Evolutionary conservation across 2,888 invertebrate species (phyloP), one percentile per base, ranked within the genome.

Genomic region (Antheraea assamensis): DNA sequence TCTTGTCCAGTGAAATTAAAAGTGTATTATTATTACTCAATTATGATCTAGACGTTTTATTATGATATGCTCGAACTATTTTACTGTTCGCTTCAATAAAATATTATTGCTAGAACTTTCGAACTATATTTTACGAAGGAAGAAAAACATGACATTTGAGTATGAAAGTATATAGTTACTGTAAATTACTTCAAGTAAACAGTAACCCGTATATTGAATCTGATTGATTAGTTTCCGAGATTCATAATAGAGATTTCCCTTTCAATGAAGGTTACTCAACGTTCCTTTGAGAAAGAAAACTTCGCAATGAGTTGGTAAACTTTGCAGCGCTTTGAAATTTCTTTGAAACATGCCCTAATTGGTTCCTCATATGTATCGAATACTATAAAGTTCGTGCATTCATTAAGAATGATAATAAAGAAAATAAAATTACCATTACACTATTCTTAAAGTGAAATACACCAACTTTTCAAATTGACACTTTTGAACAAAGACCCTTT

Each of bases 271-370:
- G 31, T 31, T 35, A 35, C 35, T 68, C 68, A n/a, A n/a, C 35
- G 68, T 35, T 68, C 10, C 68, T 68, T 68, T 68, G 68, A 35
- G 31, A 68, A 35, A 35, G 31, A 35, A 68, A 68, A 68, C 68
- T 68, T 68, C n/a, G 21, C 68, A n/a, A 35, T n/a, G 27, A 21
- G 68, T 35, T n/a, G 21, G 35, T 7, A 35, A 68, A 68, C 68
- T 68, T 68, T 35, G 35, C 35, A 68, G 35, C 68, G 66, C 68
- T 68, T 68, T 68, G 68, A 68, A 68, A 31, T 35, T 10, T 15
- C 10, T n/a, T 35, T 7, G n/a, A 68, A 13, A n/a, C 21, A 31
- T 21, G 8, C 35, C n/a, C n/a, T 68, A 68, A 68, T 68, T 68
- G 35, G 35, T 68, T 68, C 35, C 5, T 35, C 21, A 10, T 68